Evolutionary conservation across 2,797 vertebrate species (phyloP), one percentile per base, ranked within the genome.

Genomic region (Alectoris magna): DNA sequence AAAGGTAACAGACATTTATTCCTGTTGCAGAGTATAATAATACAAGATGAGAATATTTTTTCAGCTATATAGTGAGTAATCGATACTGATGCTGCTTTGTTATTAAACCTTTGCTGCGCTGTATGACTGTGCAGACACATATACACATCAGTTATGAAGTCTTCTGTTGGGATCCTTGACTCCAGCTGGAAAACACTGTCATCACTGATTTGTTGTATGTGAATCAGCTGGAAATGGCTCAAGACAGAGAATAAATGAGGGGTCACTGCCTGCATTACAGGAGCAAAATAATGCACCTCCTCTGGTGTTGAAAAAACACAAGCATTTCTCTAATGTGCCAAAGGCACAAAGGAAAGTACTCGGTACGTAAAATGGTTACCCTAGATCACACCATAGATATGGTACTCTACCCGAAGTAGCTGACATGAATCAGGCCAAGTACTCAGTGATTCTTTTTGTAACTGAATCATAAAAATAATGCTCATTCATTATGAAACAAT

Each of bases 261-360:
- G 12, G 26, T 63, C 0, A 0, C 15, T 66, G 19, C 10, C 34
- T 73, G 10, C 13, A 59, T 19, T 73, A 46, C 67, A 83, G 29
- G 19, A 49, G 34, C 5, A 31, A 85, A 90, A 88, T 11, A 86
- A 86, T 2, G 2, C 2, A 3, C 59, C 9, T 83, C 24, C 31
- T 80, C 48, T 63, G 5, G 18, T 38, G n/a, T 6, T 10, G 0
- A 46, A 48, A 67, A 59, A 17, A 76, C n/a, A 46, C 41, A 56
- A 13, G 41, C 3, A 36, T 16, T 3, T 2, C 22, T 62, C 48
- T 72, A 71, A 4, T 5, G 21, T 44, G 41, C 21, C 38, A 27
- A 71, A 66, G 43, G 22, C n/a, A 83, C 1, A 34, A 34, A 8
- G 34, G 18, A 43, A 77, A 77, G 27, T 19, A 64, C 0, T 16